Evolutionary conservation across 2,888 invertebrate genomes (phyloP), one percentile per base, ranked within the genome.

Genomic region (Aleiodes testaceus): DNA sequence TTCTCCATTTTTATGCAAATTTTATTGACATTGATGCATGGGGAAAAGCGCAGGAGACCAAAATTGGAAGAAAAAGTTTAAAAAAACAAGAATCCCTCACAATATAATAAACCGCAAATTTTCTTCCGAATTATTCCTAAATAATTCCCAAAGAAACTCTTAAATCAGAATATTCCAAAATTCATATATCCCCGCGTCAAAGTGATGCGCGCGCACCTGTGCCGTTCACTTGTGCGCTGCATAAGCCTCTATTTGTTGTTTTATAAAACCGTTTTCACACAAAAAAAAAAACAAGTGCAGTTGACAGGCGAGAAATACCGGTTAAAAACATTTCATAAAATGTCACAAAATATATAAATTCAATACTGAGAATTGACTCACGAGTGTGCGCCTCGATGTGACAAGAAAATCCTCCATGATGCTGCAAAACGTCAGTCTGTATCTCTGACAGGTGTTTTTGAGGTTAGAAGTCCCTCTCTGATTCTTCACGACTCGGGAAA

Each of bases 321-420:
- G 36, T 18, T 14, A 16, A 53, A 30, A 12, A 44, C 42, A 12
- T 26, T 7, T 4, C 22, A 9, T 14, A 30, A 36, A 49, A 67
- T 69, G 53, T 67, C 47, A 22, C 26, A 63, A 45, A 22, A 74
- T 11, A 74, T n/a, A 22, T 36, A 64, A 16, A 7, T 49, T 59
- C 63, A 55, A 14, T 16, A 53, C 12, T 71, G 59, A 59, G 65
- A 68, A 72, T 49, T 53, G 6, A 75, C 74, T 79, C 79, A 84
- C 84, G 79, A 81, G 69, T 30, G 72, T 79, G 12, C 65, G 65
- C 70, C 78, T 82, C 1, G 84, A 82, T 5, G 75, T 70, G 3
- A 47, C 55, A n/a, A 85, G 74, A 75, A 84, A 84, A 12, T 75
- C 50, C n/a, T 84, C 79, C 84, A 84, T 84, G 18, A 11, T 69